These are phyloP conservation scores for Eumeta japonica DNA, from an alignment of 1,140 invertebrate species.

Conservation along the genomic window DNA sequence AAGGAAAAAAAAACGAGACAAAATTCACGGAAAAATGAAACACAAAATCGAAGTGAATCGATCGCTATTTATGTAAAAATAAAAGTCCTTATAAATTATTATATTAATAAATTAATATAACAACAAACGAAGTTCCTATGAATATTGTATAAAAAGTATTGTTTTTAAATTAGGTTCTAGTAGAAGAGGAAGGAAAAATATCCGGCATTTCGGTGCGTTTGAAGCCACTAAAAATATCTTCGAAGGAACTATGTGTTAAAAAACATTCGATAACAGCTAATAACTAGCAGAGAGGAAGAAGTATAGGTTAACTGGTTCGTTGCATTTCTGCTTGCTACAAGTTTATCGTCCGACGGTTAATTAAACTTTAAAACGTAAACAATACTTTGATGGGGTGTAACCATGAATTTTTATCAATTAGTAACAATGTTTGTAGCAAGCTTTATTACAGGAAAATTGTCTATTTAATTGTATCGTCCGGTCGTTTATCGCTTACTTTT, in stretches of 20 bases:
- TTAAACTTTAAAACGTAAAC: too few relatives aligned
- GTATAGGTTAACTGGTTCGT: too few relatives aligned
- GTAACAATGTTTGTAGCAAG: not conserved
- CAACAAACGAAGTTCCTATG: slow-evolving; percentile 57
- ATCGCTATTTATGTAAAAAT: slow-evolving; percentile 56
- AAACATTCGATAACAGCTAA: too few relatives aligned
- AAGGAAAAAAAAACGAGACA: slow-evolving; percentile 6
- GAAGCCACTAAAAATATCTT: too few relatives aligned
- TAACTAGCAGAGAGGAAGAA: too few relatives aligned
- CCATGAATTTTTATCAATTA: not conserved
- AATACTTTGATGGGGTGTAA: too few relatives aligned
- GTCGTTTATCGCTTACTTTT: too few relatives aligned
- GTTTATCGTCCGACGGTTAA: too few relatives aligned
- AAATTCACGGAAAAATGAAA: slow-evolving; percentile 10
- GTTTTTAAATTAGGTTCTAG: slow-evolving; percentile 57
- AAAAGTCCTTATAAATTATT: slow-evolving; percentile 53
- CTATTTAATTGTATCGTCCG: too few relatives aligned
- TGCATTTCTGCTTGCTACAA: too few relatives aligned
- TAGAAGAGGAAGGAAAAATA: slow-evolving; percentile 54
- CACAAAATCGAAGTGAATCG: slow-evolving; percentile 39
- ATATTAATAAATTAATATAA: slow-evolving; percentile 56
- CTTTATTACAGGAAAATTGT: not conserved
- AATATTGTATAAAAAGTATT: slow-evolving; percentile 56
- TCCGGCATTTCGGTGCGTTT: slow-evolving; percentile 55
- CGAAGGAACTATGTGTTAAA: too few relatives aligned